phyloP scores from a whole-genome alignment of 1,140 invertebrate genomes.

The Euwallacea fornicatus region DNA sequence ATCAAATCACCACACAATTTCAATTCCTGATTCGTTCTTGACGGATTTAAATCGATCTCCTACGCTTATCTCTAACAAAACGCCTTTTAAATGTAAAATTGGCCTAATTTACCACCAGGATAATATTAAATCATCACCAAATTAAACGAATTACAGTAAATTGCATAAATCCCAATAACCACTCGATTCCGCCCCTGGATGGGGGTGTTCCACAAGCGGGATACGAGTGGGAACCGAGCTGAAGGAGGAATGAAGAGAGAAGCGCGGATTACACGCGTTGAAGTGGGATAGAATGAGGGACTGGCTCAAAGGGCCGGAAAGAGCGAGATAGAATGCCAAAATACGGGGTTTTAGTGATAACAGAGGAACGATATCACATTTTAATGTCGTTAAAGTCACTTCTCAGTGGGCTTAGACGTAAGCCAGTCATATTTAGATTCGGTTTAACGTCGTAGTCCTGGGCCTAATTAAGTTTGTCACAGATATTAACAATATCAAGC shows the following conservation, averaged over 20 bases:
- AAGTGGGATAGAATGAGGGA: slow-evolving; percentile 7
- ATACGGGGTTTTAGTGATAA: slow-evolving; percentile 40
- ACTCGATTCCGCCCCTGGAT: slow-evolving; percentile 25
- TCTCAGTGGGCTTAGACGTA: slow-evolving; percentile 54
- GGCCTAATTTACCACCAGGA: slow-evolving; percentile 19
- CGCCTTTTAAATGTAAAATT: slow-evolving; percentile 15
- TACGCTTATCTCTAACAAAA: background rate
- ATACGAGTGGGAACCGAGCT: slow-evolving; percentile 8
- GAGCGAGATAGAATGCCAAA: slow-evolving; percentile 19
- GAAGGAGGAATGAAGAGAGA: background rate
- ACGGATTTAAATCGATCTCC: too few relatives aligned
- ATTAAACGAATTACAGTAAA: slow-evolving; percentile 32
- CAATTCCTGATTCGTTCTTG: too few relatives aligned
- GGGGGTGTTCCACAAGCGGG: slow-evolving; percentile 19
- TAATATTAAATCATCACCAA: slow-evolving; percentile 31
- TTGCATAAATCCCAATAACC: slow-evolving; percentile 28
- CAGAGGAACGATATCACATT: slow-evolving; percentile 50
- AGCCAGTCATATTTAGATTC: slow-evolving; percentile 54
- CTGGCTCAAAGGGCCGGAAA: background rate
- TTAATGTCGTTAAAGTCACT: slow-evolving; percentile 56
- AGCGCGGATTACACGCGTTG: background rate
- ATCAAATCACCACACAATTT: too few relatives aligned
- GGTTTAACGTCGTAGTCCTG: slow-evolving; percentile 52
- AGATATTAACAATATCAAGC: slow-evolving; percentile 55
- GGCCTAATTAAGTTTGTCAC: slow-evolving; percentile 55